Percentiles rank a stretch among this genome's conserved stretches.
Evolutionary conservation across 2,113 vertebrate genomes (phyloP).

Genomic region (Varanus salvator): DNA sequence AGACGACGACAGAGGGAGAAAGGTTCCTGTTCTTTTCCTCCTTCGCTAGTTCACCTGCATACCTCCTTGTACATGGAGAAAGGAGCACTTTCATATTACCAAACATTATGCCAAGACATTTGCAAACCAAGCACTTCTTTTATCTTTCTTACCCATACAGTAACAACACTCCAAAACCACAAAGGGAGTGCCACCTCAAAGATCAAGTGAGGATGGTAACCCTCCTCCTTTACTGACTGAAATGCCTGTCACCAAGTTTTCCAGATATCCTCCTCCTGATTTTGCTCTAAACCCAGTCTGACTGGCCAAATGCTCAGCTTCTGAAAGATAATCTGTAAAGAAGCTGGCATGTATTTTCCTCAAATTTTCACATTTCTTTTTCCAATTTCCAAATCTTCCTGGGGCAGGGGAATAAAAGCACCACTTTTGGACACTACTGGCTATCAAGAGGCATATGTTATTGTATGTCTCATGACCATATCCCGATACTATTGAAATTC

Average conservation of each 20-base stretch:
- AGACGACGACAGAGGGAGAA: no score
- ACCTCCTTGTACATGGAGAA: no score
- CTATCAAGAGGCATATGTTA: background rate
- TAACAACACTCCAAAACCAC: background rate
- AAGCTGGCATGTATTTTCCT: background rate
- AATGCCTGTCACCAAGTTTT: background rate
- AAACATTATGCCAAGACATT: constrained; percentile 2
- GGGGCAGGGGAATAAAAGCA: no score
- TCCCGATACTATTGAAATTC: background rate
- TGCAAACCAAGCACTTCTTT: constrained; percentile 34
- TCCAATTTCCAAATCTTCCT: background rate
- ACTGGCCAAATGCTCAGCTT: constrained; percentile 52
- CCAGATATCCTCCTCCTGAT: constrained; percentile 22
- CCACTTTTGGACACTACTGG: no score
- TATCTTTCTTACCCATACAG: constrained; percentile 33
- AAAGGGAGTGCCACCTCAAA: constrained; percentile 21
- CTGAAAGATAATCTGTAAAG: background rate
- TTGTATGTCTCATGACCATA: background rate
- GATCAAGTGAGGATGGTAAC: constrained; percentile 2
- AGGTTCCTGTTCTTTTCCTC: no score
- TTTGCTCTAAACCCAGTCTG: constrained; percentile 24
- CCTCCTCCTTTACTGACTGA: background rate
- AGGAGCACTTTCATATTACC: no score
- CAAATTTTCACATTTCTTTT: background rate
- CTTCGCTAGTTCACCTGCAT: no score